Evolutionary conservation across 2,797 vertebrate species (phyloP).

Genomic region (Sebastes trivittatus): DNA sequence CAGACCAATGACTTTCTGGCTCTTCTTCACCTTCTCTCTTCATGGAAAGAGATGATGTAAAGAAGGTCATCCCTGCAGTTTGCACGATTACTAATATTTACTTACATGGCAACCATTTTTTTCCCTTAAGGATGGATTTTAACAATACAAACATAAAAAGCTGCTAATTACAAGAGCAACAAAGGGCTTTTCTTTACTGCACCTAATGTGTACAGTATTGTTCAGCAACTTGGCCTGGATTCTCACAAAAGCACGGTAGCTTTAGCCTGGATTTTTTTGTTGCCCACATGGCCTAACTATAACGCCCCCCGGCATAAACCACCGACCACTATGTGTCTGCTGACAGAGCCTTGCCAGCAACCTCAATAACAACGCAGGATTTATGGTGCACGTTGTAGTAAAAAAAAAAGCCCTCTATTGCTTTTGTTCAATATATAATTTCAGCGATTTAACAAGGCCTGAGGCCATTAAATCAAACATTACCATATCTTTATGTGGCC

Average conservation of each 20-base stretch:
- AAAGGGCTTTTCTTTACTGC: constrained; percentile 43
- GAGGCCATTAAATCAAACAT: constrained; percentile 67
- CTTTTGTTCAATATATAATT: constrained; percentile 71
- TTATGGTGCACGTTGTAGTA: constrained; percentile 48
- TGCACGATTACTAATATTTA: constrained; percentile 7
- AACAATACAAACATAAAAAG: neutral
- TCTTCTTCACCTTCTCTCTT: constrained; percentile 15
- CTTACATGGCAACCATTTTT: neutral
- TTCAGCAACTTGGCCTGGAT: constrained; percentile 40
- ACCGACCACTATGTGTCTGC: constrained; percentile 46
- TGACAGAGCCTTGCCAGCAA: constrained; percentile 58
- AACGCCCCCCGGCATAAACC: constrained; percentile 54
- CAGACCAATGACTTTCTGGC: constrained; percentile 31
- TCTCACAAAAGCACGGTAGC: constrained; percentile 40
- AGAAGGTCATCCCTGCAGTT: neutral
- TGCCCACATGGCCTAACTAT: constrained; percentile 35
- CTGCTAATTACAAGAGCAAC: neutral
- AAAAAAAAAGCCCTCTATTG: constrained; percentile 56
- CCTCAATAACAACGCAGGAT: constrained; percentile 63
- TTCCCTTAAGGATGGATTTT: neutral
- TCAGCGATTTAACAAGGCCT: constrained; percentile 58
- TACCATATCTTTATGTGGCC: constrained; percentile 66
- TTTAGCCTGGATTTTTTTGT: constrained; percentile 31
- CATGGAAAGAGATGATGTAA: neutral
- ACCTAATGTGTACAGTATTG: constrained; percentile 36